Base-by-base conservation (phyloP, 2,113 vertebrate genomes). In the Apistogramma diplotaenia region DNA sequence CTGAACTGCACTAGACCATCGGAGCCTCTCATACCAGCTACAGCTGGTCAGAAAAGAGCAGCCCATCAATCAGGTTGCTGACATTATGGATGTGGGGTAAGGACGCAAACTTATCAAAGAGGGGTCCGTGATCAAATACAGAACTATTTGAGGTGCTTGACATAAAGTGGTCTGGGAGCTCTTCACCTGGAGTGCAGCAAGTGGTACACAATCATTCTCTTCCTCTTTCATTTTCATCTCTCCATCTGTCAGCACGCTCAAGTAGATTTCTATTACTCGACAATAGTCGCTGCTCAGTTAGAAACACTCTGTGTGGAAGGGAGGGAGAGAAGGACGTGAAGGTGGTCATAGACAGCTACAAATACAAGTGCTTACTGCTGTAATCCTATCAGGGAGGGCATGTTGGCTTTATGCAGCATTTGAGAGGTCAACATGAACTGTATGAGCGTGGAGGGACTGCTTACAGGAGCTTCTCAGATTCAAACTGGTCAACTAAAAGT, bases 321-420 rank as follows among this genome's bases (percentile, higher is more conserved):
- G 62, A 55, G 60, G 49, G 56, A 15, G 67, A 54, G 81, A 6
- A 29, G 25, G 72, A 67, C 21, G 51, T 43, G 25, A 6, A 51
- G 19, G 8, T 76, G 76, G 72, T 40, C 21, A 71, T 11, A 72
- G 67, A 80, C 60, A 76, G 61, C 49, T 54, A 81, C 80, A 83
- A 80, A 89, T 77, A 81, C 70, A 83, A 61, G 81, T 46, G 31
- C 73, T 75, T 83, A 82, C 76, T 29, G 81, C 79, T 89, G 79
- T 92, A 89, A 88, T 90, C 87, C 89, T 81, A 83, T 90, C 87
- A 89, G 85, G 70, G 81, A 51, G 80, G 79, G 59, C 43, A 70
- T 25, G 72, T 53, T 71, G 70, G 65, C 65, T 72, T 49, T 79
- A 60, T 27, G 81, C 46, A 37, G 72, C 51, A 25, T 70, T 56